Conservation (phyloP, 2,888 invertebrate species). For the Patella ulyssiponensis region DNA sequence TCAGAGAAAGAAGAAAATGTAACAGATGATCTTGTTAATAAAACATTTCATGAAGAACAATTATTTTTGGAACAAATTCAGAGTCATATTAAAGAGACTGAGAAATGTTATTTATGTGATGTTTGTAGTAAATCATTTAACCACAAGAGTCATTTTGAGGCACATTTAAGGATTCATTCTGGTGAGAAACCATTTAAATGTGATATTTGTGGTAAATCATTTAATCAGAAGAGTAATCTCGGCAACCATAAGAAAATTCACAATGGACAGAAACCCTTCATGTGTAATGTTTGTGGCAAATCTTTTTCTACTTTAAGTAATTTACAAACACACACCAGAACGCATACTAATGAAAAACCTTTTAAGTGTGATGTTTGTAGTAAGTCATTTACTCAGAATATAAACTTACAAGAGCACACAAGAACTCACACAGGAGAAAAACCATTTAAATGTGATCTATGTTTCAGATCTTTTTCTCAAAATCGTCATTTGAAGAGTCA, state of each 20-base stretch:
- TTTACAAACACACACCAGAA: not conserved
- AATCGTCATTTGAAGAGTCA: not conserved
- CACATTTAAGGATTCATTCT: not conserved
- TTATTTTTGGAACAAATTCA: too few species aligned
- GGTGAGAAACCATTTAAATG: not conserved
- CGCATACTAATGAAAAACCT: not conserved
- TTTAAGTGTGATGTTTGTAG: not conserved
- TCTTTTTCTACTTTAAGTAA: not conserved
- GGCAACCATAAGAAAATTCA: not conserved
- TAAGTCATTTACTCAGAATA: not conserved
- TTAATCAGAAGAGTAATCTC: not conserved
- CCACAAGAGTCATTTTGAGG: not conserved
- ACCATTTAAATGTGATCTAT: not conserved
- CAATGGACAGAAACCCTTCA: not conserved
- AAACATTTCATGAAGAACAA: too few species aligned
- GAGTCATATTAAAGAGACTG: too few species aligned
- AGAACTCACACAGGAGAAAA: not conserved
- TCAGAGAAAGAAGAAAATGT: too few species aligned
- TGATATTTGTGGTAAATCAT: not conserved
- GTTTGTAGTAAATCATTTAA: not conserved
- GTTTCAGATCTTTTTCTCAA: not conserved
- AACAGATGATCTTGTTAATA: too few species aligned
- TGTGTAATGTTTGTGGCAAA: not conserved
- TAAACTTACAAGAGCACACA: not conserved
- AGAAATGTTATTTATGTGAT: not conserved